A percentile compares a stretch with the other conserved stretches of the same genome.
These are phyloP conservation scores for Papilio polyxenes DNA, from an alignment of 1,140 invertebrate species.

Conservation along the genomic window DNA sequence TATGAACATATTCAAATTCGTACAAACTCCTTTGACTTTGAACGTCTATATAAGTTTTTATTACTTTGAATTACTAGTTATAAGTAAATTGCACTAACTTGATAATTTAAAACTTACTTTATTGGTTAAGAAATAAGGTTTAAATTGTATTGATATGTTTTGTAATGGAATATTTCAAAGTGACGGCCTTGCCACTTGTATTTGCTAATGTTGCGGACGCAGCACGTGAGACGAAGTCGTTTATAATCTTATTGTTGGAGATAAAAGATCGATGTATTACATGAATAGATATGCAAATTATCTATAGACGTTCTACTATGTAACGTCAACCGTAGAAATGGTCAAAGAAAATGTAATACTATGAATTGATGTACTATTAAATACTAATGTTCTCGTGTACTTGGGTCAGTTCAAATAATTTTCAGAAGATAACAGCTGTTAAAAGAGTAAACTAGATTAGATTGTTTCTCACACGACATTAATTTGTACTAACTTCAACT, in stretches of 20 bases:
- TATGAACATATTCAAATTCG: neutral
- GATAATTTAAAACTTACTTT: neutral
- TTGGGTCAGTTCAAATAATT: no score
- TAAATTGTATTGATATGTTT: neutral
- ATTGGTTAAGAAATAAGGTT: neutral
- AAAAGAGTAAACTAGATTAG: no score
- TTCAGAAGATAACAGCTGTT: no score
- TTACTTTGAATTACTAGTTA: neutral
- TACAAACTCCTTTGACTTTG: neutral
- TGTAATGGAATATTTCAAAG: conserved; percentile 21
- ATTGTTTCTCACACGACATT: no score
- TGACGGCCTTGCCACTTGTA: neutral
- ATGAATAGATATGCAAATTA: neutral
- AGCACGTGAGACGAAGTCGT: neutral
- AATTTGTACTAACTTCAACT: no score
- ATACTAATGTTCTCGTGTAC: no score
- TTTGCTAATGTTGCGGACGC: conserved; percentile 17
- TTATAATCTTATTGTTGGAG: conserved; percentile 6
- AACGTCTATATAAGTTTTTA: neutral
- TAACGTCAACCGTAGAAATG: neutral
- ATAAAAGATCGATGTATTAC: conserved; percentile 5
- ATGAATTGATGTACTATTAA: no score
- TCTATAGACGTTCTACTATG: neutral
- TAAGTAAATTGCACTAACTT: conserved; percentile 1
- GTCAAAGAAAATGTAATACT: no score